A percentile compares a stretch with the other conserved stretches of the same genome.
Evolutionary conservation across 1,140 invertebrate genomes (phyloP).

Genomic region (Asobara japonica): DNA sequence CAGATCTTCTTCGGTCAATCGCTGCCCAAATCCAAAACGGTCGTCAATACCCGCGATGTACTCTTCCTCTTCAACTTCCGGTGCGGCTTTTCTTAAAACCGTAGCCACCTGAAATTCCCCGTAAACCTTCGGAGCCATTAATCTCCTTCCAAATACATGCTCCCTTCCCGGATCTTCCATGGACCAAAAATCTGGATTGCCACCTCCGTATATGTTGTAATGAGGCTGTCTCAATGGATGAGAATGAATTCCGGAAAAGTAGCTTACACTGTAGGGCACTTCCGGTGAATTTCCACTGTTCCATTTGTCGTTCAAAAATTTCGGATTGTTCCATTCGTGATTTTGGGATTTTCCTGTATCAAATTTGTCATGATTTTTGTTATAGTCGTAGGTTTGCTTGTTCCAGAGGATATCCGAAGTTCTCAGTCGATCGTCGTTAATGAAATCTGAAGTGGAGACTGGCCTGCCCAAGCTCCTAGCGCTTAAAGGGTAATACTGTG

Average conservation of each 20-base stretch:
- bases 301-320: neutral
- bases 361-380: neutral
- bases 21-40: slow-evolving; percentile 12
- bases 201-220: neutral
- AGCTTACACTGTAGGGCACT: neutral
- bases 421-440: slow-evolving; percentile 1
- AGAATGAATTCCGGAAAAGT: neutral
- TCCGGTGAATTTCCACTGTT: neutral
- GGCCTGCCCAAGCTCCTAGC: neutral
- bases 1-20: neutral
- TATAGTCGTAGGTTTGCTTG: neutral
- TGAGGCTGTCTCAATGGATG: neutral
- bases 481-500: too few relatives aligned
- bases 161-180: neutral
- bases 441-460: neutral
- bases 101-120: neutral
- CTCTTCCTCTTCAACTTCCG: slow-evolving; percentile 5
- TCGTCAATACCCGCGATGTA: neutral
- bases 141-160: neutral
- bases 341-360: neutral
- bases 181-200: neutral
- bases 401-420: slow-evolving; percentile 20
- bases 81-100: neutral
- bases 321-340: neutral
- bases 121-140: neutral